A percentile compares a stretch with the other conserved stretches of the same genome.
These are phyloP conservation scores for Montifringilla adamsi DNA, from an alignment of 2,113 vertebrate genomes.

Conservation along the genomic window DNA sequence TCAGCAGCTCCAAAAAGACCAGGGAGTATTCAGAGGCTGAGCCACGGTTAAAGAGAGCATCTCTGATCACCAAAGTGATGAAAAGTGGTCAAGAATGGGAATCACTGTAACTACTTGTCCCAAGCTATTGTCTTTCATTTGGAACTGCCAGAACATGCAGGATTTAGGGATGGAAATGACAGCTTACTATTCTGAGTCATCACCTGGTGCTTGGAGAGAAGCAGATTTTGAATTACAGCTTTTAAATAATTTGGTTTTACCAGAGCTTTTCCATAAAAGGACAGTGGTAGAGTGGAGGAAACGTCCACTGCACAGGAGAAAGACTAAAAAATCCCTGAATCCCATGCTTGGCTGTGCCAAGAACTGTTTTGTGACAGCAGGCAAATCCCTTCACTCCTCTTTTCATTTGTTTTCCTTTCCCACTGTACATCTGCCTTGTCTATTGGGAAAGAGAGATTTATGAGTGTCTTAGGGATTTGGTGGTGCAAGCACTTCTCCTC, in stretches of 20 bases:
- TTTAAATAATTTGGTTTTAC: background rate
- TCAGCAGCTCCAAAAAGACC: constrained; percentile 6
- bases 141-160: constrained; percentile 30
- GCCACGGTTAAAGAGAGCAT: background rate
- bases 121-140: background rate
- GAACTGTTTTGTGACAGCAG: background rate
- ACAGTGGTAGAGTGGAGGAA: background rate
- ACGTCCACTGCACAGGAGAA: background rate
- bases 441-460: constrained; percentile 42
- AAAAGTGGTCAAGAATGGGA: constrained; percentile 25
- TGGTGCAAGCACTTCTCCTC: constrained; percentile 5
- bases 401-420: constrained; percentile 21
- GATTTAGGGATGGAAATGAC: background rate
- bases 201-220: background rate
- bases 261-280: background rate
- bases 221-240: background rate
- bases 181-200: background rate
- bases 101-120: constrained; percentile 5
- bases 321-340: background rate
- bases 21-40: constrained; percentile 1
- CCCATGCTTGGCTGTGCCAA: background rate
- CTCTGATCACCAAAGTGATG: background rate
- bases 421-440: background rate
- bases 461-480: background rate
- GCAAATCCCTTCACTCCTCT: background rate